These are phyloP conservation scores for Umimayanthus kanabou DNA, from an alignment of 92 coral and sea anemone genomes.

Conservation along the genomic window DNA sequence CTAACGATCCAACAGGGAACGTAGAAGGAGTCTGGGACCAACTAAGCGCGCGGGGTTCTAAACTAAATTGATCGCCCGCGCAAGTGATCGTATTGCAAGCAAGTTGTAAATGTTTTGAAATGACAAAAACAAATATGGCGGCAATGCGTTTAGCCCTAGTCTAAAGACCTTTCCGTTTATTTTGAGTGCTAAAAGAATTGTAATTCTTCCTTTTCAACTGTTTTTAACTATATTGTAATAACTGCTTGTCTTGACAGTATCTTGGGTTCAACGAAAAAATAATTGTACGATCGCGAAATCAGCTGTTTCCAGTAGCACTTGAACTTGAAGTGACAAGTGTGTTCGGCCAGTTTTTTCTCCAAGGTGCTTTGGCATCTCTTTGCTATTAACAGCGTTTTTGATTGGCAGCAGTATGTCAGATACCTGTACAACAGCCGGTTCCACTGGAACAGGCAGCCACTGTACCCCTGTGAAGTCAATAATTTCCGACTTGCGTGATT, in stretches of 20 bases:
- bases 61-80: no score
- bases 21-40: slow-evolving; percentile 82
- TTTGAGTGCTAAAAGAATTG: not conserved
- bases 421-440: not conserved
- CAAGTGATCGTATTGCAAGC: no score
- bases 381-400: not conserved
- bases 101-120: no score
- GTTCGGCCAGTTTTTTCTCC: not conserved
- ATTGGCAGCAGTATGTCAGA: not conserved
- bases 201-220: not conserved
- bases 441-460: not conserved
- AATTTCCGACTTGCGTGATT: not conserved
- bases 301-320: not conserved
- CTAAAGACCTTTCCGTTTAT: no score
- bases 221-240: not conserved
- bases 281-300: slow-evolving; percentile 2
- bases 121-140: no score
- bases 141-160: no score
- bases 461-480: not conserved
- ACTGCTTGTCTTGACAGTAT: not conserved
- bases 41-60: no score
- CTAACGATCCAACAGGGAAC: slow-evolving; percentile 85
- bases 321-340: not conserved
- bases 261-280: slow-evolving; percentile 1
- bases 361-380: no score